These are phyloP conservation scores for Actinia tenebrosa DNA, from an alignment of 64 coral and sea anemone species.

Conservation along the genomic window DNA sequence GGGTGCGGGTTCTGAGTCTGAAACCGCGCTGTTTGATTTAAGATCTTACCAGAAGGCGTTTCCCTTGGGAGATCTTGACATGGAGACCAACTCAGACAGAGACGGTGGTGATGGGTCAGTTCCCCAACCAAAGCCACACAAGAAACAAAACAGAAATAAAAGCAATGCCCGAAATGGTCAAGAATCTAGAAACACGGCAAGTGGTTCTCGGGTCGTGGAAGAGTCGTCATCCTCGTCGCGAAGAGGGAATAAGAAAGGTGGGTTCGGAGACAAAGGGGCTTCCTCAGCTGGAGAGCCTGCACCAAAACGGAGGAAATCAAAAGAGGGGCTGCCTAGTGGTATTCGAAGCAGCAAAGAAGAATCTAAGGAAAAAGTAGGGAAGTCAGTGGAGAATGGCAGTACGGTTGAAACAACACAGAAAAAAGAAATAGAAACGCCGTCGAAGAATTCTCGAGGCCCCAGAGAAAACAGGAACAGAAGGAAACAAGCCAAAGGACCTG, in stretches of 20 bases:
- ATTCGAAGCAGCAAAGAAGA: neutral
- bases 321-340: neutral
- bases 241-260: neutral
- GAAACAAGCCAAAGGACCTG: neutral
- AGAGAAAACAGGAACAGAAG: neutral
- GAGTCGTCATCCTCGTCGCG: neutral
- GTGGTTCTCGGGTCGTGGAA: neutral
- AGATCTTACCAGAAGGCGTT: slow-evolving; percentile 9
- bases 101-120: neutral
- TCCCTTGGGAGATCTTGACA: neutral
- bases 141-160: neutral
- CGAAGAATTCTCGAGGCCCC: neutral
- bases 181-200: neutral
- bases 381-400: neutral
- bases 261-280: neutral
- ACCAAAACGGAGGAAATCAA: neutral
- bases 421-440: neutral
- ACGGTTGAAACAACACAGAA: neutral
- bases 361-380: neutral
- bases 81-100: neutral
- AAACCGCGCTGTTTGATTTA: neutral
- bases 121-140: neutral
- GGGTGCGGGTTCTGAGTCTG: neutral
- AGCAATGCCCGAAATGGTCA: neutral
- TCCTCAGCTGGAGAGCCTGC: neutral